Base-by-base conservation (phyloP, 2,888 invertebrate genomes). In the Macaria liturata region DNA sequence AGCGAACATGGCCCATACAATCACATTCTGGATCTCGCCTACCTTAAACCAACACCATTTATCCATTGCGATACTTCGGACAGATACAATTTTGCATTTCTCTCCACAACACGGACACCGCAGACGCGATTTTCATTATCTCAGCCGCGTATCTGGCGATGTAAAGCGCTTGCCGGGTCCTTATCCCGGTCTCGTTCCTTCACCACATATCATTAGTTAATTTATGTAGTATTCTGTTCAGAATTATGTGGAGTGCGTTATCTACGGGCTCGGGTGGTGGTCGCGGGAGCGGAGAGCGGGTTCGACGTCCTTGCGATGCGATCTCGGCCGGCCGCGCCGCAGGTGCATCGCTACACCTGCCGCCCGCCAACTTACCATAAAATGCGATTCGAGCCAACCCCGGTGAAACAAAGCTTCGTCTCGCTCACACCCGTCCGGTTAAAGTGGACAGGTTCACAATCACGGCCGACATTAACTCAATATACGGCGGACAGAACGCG, bases 381-480 rank as follows among this genome's bases (percentile, higher is more conserved):
- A 91, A 91, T 88, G 89, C 88, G 86, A 90, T 88, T 84, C 79
- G 75, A 86, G 83, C 83, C 84, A 81, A 86, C 84, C 86, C 85
- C 72, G 81, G 74, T 83, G 84, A 84, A 88, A 85, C 84, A 80
- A 82, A 71, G 71, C 73, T 70, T 74, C 74, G 66, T 88, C 90
- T 84, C 86, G 66, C 80, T 85, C 83, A 71, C 75, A 74, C 79
- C 63, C 74, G 59, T 64, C 49, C 49, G 57, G 59, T 54, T 66
- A 78, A 86, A 71, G 76, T 78, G 76, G 87, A 88, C 69, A 69
- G 72, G 67, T 55, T 71, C 76, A 85, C 86, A 90, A 90, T 91
- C 91, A 87, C 90, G 84, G 83, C 88, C 83, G 81, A 83, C 87
- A 89, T 90, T 88, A 89, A 88, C 89, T 89, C 87, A 83, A 88